phyloP scores from a whole-genome alignment of 2,888 invertebrate genomes.

The Ceramica pisi region DNA sequence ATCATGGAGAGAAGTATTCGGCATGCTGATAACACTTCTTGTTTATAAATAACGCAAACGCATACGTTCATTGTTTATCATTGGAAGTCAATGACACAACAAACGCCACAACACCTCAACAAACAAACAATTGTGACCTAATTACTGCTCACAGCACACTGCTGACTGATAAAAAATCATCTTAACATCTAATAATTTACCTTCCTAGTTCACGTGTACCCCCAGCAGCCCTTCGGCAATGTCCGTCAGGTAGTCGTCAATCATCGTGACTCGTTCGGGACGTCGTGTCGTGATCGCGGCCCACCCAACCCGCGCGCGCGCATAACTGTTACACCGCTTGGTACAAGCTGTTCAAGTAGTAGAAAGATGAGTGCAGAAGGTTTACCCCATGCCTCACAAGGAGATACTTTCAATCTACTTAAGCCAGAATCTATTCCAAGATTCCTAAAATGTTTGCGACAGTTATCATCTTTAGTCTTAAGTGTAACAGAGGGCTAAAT shows the following conservation, averaged over 20 bases:
- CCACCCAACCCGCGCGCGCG: slow-evolving; percentile 79
- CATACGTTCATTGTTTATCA: background rate
- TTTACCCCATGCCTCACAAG: background rate
- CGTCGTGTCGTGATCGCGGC: slow-evolving; percentile 76
- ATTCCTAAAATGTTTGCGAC: background rate
- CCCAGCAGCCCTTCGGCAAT: slow-evolving; percentile 64
- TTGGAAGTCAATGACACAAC: background rate
- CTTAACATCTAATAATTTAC: slow-evolving; percentile 58
- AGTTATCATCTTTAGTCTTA: too few species aligned
- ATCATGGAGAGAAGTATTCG: background rate
- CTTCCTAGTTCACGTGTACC: slow-evolving; percentile 57
- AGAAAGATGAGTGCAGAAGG: slow-evolving; percentile 34
- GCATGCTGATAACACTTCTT: background rate
- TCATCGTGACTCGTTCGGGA: slow-evolving; percentile 81
- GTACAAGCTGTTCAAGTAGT: slow-evolving; percentile 37
- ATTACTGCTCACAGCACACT: slow-evolving; percentile 52
- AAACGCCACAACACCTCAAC: slow-evolving; percentile 4
- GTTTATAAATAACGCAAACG: background rate
- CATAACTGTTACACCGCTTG: slow-evolving; percentile 73
- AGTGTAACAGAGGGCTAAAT: background rate
- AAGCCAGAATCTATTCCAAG: background rate
- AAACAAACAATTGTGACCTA: slow-evolving; percentile 42
- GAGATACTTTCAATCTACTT: background rate
- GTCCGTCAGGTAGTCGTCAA: slow-evolving; percentile 80
- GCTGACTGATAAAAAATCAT: slow-evolving; percentile 61